phyloP scores from a whole-genome alignment of 2,113 vertebrate species.

The Stegastes partitus region DNA sequence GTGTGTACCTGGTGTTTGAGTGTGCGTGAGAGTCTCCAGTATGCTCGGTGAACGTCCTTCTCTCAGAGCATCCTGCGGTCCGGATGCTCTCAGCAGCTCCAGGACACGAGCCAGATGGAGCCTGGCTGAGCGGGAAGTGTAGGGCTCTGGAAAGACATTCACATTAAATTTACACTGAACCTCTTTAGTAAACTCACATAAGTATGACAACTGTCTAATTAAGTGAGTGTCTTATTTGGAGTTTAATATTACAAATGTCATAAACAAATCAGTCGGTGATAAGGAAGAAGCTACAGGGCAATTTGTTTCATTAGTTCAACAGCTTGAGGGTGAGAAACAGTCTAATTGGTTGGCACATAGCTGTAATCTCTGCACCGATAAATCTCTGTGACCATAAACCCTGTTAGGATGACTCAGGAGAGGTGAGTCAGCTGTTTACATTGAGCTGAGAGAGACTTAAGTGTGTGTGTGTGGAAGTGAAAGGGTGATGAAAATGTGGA shows the following conservation, averaged over 20 bases:
- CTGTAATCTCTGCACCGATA: conserved; percentile 28
- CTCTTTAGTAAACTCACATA: conserved; percentile 16
- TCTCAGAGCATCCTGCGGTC: conserved; percentile 83
- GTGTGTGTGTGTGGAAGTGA: conserved; percentile 20
- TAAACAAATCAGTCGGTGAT: neutral
- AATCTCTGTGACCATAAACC: conserved; percentile 24
- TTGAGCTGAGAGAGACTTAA: conserved; percentile 18
- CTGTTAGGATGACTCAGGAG: conserved; percentile 21
- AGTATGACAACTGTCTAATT: neutral
- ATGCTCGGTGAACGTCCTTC: conserved; percentile 85
- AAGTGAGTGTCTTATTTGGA: conserved; percentile 1
- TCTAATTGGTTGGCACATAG: conserved; percentile 41
- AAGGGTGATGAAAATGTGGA: neutral
- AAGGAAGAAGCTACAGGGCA: neutral
- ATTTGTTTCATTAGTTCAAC: neutral
- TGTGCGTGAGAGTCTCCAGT: conserved; percentile 81
- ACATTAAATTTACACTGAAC: conserved; percentile 1
- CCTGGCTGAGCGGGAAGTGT: conserved; percentile 80
- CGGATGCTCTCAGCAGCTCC: conserved; percentile 82
- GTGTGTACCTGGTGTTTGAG: conserved; percentile 72
- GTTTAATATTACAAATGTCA: no score
- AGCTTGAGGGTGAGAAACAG: neutral
- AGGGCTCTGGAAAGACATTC: conserved; percentile 80
- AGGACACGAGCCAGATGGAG: conserved; percentile 84
- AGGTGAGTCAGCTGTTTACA: conserved; percentile 48